These are phyloP conservation scores for Tetramorium alpestre DNA, from an alignment of 1,140 invertebrate species.

Conservation along the genomic window DNA sequence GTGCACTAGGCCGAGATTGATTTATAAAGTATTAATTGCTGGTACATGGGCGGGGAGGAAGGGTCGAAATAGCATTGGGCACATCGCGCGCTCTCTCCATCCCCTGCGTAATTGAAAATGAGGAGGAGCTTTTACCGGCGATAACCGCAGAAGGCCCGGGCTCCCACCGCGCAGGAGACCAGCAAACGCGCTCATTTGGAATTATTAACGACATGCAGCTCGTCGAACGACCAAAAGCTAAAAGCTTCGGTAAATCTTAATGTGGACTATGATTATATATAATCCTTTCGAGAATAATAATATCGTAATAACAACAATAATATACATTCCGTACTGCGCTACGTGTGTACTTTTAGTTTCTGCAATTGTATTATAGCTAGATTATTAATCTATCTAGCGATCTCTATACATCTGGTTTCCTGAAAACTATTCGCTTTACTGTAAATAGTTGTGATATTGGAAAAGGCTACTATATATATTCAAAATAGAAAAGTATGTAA, in stretches of 20 bases:
- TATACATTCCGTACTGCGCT: no score
- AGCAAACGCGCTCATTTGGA: background rate
- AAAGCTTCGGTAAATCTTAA: background rate
- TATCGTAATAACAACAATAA: background rate
- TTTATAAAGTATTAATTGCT: slow-evolving; percentile 81
- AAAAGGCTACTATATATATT: slow-evolving; percentile 1
- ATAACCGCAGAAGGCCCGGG: background rate
- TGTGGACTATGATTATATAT: background rate
- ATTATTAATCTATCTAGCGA: background rate
- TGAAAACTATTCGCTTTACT: background rate
- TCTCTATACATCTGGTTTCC: background rate
- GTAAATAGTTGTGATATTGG: background rate
- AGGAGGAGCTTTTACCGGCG: slow-evolving; percentile 9
- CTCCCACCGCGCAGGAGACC: background rate
- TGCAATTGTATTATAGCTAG: no score
- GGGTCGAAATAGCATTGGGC: background rate
- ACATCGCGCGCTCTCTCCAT: background rate
- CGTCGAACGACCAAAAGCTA: background rate
- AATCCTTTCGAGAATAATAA: background rate
- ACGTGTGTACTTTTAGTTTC: background rate
- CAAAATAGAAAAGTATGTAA: slow-evolving; percentile 12
- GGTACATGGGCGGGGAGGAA: background rate
- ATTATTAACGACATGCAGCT: slow-evolving; percentile 14
- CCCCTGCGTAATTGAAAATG: slow-evolving; percentile 55
- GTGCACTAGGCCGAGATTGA: slow-evolving; percentile 69